phyloP scores from a whole-genome alignment of 2,797 vertebrate species.

The Orientallactaga sibirica region DNA sequence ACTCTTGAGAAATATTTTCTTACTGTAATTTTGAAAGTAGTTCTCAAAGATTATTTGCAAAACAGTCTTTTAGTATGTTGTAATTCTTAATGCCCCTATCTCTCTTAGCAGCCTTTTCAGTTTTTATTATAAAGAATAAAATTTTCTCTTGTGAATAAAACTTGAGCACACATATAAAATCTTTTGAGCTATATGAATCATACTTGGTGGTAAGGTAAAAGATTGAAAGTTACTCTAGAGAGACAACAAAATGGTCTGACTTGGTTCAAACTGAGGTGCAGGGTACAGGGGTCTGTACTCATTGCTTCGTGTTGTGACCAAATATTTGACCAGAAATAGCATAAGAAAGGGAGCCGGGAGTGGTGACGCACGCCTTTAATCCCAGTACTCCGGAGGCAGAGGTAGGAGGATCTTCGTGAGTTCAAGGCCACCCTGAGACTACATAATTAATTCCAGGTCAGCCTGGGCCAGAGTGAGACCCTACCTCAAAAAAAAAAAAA shows the following conservation, averaged over 20 bases:
- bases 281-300: not conserved
- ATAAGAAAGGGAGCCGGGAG: too few relatives aligned
- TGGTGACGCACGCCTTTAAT: too few relatives aligned
- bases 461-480: too few relatives aligned
- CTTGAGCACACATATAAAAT: not conserved
- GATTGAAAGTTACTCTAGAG: not conserved
- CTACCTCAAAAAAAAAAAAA: too few relatives aligned
- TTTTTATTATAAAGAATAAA: slow-evolving; percentile 43
- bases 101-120: not conserved
- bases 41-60: not conserved
- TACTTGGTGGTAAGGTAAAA: not conserved
- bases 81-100: not conserved
- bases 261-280: not conserved
- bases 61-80: not conserved
- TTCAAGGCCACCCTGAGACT: too few relatives aligned
- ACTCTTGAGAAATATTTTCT: slow-evolving; percentile 2
- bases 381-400: too few relatives aligned
- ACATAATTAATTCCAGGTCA: too few relatives aligned
- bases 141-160: slow-evolving; percentile 23
- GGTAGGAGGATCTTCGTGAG: too few relatives aligned
- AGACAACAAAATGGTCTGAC: not conserved
- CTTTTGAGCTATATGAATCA: not conserved
- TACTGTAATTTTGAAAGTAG: slow-evolving; percentile 23
- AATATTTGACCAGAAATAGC: too few relatives aligned
- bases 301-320: too few relatives aligned